Conservation (phyloP, 2,797 vertebrate genomes). For the Lagodon rhomboides region DNA sequence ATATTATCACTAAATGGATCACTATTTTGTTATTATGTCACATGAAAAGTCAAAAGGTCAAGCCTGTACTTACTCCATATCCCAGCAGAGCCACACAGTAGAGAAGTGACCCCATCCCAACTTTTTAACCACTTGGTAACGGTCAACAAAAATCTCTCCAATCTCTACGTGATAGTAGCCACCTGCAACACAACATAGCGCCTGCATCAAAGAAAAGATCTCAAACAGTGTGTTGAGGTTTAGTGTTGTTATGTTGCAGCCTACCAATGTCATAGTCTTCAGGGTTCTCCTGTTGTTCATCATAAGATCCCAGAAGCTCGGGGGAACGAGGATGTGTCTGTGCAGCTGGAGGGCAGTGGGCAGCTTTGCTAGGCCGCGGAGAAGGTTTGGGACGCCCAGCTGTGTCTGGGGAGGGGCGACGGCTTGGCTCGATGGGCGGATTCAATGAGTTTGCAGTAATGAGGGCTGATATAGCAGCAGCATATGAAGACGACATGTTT, state of each 20-base stretch:
- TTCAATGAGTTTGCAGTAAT: constrained; percentile 36
- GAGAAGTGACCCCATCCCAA: constrained; percentile 95
- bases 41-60: not conserved
- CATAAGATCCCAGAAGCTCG: constrained; percentile 42
- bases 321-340: constrained; percentile 11
- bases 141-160: constrained; percentile 89
- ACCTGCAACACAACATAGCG: constrained; percentile 74
- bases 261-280: constrained; percentile 79
- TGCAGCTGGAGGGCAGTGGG: constrained; percentile 9
- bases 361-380: not conserved
- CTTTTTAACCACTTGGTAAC: constrained; percentile 92
- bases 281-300: constrained; percentile 80
- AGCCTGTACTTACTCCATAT: constrained; percentile 87
- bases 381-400: constrained; percentile 10
- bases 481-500: constrained; percentile 81
- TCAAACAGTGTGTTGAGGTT: not conserved
- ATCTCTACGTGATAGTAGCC: constrained; percentile 90
- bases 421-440: constrained; percentile 18
- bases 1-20: not conserved
- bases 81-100: constrained; percentile 94
- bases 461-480: constrained; percentile 78
- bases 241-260: not conserved
- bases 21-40: not conserved
- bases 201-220: constrained; percentile 5
- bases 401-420: constrained; percentile 3